A percentile compares a stretch with the other conserved stretches of the same genome.
Conservation (phyloP, 2,888 invertebrate genomes). For the Trileptium ribeirensis region DNA sequence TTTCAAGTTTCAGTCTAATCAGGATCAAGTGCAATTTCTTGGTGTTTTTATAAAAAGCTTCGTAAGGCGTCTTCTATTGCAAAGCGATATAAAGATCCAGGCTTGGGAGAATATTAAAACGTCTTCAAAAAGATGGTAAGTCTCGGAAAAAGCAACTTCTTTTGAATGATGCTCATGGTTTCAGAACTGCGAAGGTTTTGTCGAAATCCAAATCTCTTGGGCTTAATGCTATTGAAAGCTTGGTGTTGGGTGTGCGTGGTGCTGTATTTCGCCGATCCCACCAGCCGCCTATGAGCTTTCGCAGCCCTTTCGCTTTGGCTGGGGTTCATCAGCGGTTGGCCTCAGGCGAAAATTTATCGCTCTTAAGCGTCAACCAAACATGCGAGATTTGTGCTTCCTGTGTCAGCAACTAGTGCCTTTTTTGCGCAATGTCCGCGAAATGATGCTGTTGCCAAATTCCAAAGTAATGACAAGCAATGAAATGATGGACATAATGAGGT, state of each 20-base stretch:
- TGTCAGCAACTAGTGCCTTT: background rate
- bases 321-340: background rate
- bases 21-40: too few relatives aligned
- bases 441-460: too few relatives aligned
- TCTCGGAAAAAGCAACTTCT: background rate
- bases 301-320: slow-evolving; percentile 5
- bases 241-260: background rate
- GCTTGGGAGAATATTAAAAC: background rate
- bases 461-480: too few relatives aligned
- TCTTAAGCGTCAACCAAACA: background rate
- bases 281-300: background rate
- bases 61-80: too few relatives aligned
- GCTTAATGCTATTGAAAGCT: background rate
- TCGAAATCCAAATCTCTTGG: background rate
- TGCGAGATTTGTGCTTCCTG: background rate
- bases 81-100: background rate
- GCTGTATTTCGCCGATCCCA: background rate
- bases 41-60: too few relatives aligned
- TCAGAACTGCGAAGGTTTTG: background rate
- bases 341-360: background rate
- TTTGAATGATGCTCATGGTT: background rate
- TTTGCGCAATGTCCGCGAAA: background rate
- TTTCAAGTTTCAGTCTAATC: too few relatives aligned
- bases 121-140: background rate
- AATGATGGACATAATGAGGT: too few relatives aligned